Evolutionary conservation across 1,140 invertebrate genomes (phyloP).

Genomic region (Spodoptera litura): DNA sequence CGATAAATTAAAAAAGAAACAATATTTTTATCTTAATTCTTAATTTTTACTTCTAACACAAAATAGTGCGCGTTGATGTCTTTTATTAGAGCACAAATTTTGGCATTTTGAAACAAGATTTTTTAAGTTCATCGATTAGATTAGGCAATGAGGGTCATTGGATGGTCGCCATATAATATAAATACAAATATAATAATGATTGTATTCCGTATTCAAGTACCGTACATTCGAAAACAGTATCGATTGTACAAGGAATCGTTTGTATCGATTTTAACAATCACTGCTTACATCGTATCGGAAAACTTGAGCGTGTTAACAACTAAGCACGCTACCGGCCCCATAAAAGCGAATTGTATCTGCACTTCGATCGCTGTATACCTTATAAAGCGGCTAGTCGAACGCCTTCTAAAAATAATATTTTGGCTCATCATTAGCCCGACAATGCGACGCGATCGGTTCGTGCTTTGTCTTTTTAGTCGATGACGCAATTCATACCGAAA

Average conservation of each 20-base stretch:
- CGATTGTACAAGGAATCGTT: slow-evolving; percentile 9
- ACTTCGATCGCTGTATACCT: slow-evolving; percentile 66
- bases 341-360: slow-evolving; percentile 74
- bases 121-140: not conserved
- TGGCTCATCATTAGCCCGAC: slow-evolving; percentile 82
- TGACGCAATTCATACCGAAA: slow-evolving; percentile 83
- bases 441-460: slow-evolving; percentile 70
- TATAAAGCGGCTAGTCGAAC: slow-evolving; percentile 70
- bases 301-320: slow-evolving; percentile 48
- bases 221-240: slow-evolving; percentile 9
- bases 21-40: no score
- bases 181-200: no score
- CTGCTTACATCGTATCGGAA: slow-evolving; percentile 49
- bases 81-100: slow-evolving; percentile 15
- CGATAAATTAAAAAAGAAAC: no score
- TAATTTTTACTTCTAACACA: not conserved
- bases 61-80: slow-evolving; percentile 36
- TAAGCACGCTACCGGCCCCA: slow-evolving; percentile 71
- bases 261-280: slow-evolving; percentile 39
- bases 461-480: slow-evolving; percentile 84
- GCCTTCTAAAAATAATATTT: slow-evolving; percentile 83
- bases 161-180: no score
- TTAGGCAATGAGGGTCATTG: no score
- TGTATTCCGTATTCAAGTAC: no score
- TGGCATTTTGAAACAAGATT: not conserved